A percentile compares a stretch with the other conserved stretches of the same genome.
These are phyloP conservation scores for Ceyx margarethae DNA, from an alignment of 2,113 vertebrate genomes.

Conservation along the genomic window DNA sequence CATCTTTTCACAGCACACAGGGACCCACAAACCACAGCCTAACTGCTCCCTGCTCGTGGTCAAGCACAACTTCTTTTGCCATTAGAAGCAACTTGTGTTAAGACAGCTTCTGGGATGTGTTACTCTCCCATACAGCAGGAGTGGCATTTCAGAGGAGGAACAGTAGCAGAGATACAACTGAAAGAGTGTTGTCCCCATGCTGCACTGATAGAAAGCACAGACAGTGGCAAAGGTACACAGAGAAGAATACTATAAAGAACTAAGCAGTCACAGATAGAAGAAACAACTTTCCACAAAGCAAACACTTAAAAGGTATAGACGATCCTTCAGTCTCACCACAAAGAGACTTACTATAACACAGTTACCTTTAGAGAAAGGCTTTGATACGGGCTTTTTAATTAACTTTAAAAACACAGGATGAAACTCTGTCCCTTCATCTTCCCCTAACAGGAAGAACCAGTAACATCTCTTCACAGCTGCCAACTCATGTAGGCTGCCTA, in stretches of 20 bases:
- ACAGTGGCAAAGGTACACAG: too few species aligned
- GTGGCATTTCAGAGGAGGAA: too few species aligned
- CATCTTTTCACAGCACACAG: neutral
- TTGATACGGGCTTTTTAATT: slow-evolving; percentile 11
- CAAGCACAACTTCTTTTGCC: too few species aligned
- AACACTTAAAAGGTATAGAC: neutral
- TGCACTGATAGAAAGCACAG: too few species aligned
- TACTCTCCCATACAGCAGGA: too few species aligned
- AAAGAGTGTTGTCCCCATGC: too few species aligned
- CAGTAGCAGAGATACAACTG: too few species aligned
- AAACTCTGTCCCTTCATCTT: neutral
- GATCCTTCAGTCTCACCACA: neutral
- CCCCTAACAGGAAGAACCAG: neutral
- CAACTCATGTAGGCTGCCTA: neutral
- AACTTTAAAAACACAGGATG: neutral
- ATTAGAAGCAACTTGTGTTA: too few species aligned
- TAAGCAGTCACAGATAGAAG: too few species aligned
- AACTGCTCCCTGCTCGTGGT: neutral
- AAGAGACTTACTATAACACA: neutral
- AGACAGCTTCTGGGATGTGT: too few species aligned
- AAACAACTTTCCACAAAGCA: too few species aligned
- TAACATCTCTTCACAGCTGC: neutral
- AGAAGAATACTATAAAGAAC: too few species aligned
- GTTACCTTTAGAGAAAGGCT: neutral
- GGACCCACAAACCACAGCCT: neutral